phyloP scores from a whole-genome alignment of 2,797 vertebrate species.

The Schizopygopsis pylzovi region DNA sequence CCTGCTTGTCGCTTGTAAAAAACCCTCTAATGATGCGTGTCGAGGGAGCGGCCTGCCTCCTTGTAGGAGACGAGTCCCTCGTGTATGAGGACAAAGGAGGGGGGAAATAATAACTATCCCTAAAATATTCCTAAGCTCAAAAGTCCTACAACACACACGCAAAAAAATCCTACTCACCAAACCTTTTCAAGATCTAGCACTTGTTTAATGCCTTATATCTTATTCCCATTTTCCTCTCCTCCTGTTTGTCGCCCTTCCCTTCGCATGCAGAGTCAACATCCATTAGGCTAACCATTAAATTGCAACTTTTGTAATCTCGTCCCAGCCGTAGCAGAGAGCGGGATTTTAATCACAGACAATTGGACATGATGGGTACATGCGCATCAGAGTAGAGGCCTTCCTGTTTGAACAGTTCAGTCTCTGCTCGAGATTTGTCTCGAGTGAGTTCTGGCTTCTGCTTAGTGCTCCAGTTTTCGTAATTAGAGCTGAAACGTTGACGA shows the following conservation, averaged over 20 bases:
- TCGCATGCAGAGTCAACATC: slow-evolving; percentile 75
- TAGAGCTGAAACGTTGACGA: slow-evolving; percentile 69
- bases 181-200: slow-evolving; percentile 64
- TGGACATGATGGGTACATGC: slow-evolving; percentile 79
- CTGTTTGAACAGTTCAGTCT: slow-evolving; percentile 52
- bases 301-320: slow-evolving; percentile 69
- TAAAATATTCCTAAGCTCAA: slow-evolving; percentile 76
- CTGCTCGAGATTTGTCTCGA: slow-evolving; percentile 50
- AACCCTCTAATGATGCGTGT: slow-evolving; percentile 92
- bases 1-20: slow-evolving; percentile 92
- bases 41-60: slow-evolving; percentile 88
- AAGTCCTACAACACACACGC: slow-evolving; percentile 62
- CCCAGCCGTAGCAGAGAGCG: slow-evolving; percentile 59
- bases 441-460: slow-evolving; percentile 60
- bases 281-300: slow-evolving; percentile 82
- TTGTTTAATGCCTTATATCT: slow-evolving; percentile 52
- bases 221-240: slow-evolving; percentile 36
- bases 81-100: slow-evolving; percentile 76
- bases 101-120: slow-evolving; percentile 77
- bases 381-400: slow-evolving; percentile 65
- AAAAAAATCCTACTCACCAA: slow-evolving; percentile 69
- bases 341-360: slow-evolving; percentile 70
- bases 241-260: slow-evolving; percentile 24
- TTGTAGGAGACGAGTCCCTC: slow-evolving; percentile 84
- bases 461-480: slow-evolving; percentile 71